Base-by-base conservation (phyloP, 2,113 vertebrate genomes). In the Crotalus viridis region DNA sequence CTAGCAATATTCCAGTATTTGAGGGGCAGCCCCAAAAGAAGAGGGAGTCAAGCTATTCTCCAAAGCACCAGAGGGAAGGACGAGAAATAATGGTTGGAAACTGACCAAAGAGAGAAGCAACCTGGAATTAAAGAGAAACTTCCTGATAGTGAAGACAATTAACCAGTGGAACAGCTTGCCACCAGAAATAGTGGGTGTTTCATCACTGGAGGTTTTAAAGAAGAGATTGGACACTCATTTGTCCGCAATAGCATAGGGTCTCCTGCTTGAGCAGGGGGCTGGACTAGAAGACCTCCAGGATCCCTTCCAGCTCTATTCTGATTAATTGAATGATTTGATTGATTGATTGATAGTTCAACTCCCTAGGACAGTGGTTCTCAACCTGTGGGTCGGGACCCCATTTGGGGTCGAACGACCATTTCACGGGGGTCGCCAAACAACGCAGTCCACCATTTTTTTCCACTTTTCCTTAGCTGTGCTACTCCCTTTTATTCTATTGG, bases 181-280 rank as follows among this genome's bases (percentile, higher is more conserved):
- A 10, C 59, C 12, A n/a, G 28, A n/a, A 69, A 9, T n/a, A n/a
- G 28, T n/a, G 28, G 28, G 0, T 69, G 12, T 4, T 69, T 5
- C 61, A 69, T 5, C 10, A 64, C 10, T 64, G 61, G 59, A 61
- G 3, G 4, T n/a, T 13, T n/a, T 5, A 5, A n/a, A 69, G 28
- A 69, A n/a, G 28, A 69, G 4, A 13, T 2, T n/a, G 12, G 10
- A 69, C 12, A 69, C 0, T 1, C 26, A 28, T n/a, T 69, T n/a
- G 61, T n/a, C 26, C 5, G 0, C 0, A n/a, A n/a, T 69, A 12
- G 28, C 2, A 2, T n/a, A 0, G 4, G 4, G 12, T 64, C 10
- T 64, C 61, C 61, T 69, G 61, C 28, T n/a, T 13, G 4, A n/a
- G 28, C 61, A 5, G 61, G 28, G 10, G 64, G 28, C 15, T 69